Conservation (phyloP, 2,888 invertebrate genomes). For the Griposia aprilina region DNA sequence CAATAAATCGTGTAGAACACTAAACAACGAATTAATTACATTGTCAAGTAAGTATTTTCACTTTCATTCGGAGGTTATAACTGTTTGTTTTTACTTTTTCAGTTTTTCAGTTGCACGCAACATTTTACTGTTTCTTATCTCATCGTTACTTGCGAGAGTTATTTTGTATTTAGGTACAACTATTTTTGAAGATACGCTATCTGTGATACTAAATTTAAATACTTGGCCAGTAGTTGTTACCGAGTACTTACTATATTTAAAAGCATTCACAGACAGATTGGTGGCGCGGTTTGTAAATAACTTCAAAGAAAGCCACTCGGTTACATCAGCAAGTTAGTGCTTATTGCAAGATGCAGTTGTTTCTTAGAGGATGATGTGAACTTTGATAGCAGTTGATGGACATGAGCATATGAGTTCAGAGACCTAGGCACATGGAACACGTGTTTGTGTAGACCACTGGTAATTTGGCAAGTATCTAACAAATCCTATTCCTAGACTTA, state of each 20-base stretch:
- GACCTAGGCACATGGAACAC: conserved; percentile 19
- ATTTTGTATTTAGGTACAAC: conserved; percentile 33
- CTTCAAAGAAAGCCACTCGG: conserved; percentile 30
- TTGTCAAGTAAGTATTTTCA: conserved; percentile 60
- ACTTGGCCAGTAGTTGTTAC: conserved; percentile 16
- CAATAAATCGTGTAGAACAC: conserved; percentile 42
- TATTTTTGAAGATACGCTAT: conserved; percentile 45
- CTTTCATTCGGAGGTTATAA: conserved; percentile 38
- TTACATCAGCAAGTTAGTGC: conserved; percentile 21
- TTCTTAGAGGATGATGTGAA: conserved; percentile 2
- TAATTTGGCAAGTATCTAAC: conserved; percentile 34
- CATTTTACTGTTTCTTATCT: conserved; percentile 31
- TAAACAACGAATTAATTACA: conserved; percentile 50
- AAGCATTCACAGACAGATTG: conserved; percentile 48
- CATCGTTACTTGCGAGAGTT: conserved; percentile 22
- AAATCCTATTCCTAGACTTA: conserved; percentile 20
- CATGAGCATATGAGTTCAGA: conserved; percentile 24
- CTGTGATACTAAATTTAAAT: conserved; percentile 32
- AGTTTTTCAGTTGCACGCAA: conserved; percentile 39
- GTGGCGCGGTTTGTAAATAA: conserved; percentile 34
- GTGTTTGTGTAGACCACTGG: conserved; percentile 12
- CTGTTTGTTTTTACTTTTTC: conserved; percentile 42
- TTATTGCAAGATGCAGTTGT: conserved; percentile 24
- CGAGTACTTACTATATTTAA: conserved; percentile 33
- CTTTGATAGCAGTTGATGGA: conserved; percentile 11